A percentile compares a stretch with the other conserved stretches of the same genome.
These are phyloP conservation scores for Vicugna pacos DNA, from an alignment of 2,113 vertebrate species.

Conservation along the genomic window DNA sequence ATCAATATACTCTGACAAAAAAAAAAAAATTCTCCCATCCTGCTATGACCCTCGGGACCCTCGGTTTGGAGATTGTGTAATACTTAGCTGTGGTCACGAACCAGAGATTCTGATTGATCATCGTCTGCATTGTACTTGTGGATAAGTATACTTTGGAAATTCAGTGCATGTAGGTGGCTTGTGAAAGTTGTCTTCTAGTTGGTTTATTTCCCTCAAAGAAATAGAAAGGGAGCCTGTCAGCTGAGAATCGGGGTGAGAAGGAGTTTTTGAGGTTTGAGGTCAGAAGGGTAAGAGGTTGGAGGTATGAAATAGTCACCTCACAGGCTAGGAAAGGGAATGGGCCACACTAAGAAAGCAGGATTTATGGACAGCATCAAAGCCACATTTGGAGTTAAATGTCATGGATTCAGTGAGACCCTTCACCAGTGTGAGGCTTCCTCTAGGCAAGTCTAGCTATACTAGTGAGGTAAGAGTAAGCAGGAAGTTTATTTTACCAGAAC, in stretches of 20 bases:
- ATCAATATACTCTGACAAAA: background rate
- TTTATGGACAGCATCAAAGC: background rate
- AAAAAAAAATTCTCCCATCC: background rate
- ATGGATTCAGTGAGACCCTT: background rate
- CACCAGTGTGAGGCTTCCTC: background rate
- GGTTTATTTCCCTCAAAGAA: background rate
- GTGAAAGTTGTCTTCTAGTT: background rate
- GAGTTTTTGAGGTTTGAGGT: background rate
- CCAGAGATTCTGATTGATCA: background rate
- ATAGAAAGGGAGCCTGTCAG: background rate
- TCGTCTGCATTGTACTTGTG: background rate
- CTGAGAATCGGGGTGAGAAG: background rate
- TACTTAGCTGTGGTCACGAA: background rate
- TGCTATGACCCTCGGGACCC: background rate
- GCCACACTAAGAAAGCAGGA: background rate
- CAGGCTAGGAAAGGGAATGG: background rate
- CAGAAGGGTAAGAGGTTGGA: background rate
- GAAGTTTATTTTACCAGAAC: background rate
- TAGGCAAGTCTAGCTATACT: background rate
- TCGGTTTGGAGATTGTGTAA: background rate
- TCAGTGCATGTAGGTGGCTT: background rate
- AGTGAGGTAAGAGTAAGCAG: background rate
- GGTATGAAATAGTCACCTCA: background rate
- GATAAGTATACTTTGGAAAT: background rate
- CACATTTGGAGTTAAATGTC: background rate